Percentiles rank a stretch among this genome's conserved stretches.
These are phyloP conservation scores for Ciconia boyciana DNA, from an alignment of 2,113 vertebrate genomes.

Conservation along the genomic window DNA sequence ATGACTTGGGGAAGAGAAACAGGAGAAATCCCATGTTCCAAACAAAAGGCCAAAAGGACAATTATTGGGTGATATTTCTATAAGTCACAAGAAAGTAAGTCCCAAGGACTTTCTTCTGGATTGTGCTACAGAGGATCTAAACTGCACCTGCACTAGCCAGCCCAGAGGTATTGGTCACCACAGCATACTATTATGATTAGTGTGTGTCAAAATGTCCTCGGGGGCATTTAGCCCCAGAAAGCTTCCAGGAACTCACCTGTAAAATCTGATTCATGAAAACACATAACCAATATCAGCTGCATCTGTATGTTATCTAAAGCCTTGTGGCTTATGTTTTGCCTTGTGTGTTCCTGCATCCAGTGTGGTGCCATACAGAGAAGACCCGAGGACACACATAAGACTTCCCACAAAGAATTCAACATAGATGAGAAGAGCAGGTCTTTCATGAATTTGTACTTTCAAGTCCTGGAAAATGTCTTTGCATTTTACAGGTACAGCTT, in stretches of 20 bases:
- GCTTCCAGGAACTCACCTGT: neutral
- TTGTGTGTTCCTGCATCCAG: neutral
- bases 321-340: neutral
- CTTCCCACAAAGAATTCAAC: neutral
- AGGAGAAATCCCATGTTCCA: neutral
- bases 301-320: neutral
- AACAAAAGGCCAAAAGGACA: neutral
- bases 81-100: neutral
- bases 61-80: neutral
- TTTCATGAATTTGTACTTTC: neutral
- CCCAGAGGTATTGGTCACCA: neutral
- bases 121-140: neutral
- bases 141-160: rapidly evolving
- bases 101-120: neutral
- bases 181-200: neutral
- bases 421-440: neutral
- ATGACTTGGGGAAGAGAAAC: neutral
- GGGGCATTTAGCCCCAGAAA: neutral
- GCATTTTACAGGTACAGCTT: neutral
- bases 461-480: neutral
- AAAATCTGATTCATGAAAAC: neutral
- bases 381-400: rapidly evolving
- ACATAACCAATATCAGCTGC: neutral
- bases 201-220: neutral
- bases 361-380: neutral